A percentile compares a stretch with the other conserved stretches of the same genome.
phyloP scores from a whole-genome alignment of 2,797 vertebrate genomes.

The Chelonia mydas region DNA sequence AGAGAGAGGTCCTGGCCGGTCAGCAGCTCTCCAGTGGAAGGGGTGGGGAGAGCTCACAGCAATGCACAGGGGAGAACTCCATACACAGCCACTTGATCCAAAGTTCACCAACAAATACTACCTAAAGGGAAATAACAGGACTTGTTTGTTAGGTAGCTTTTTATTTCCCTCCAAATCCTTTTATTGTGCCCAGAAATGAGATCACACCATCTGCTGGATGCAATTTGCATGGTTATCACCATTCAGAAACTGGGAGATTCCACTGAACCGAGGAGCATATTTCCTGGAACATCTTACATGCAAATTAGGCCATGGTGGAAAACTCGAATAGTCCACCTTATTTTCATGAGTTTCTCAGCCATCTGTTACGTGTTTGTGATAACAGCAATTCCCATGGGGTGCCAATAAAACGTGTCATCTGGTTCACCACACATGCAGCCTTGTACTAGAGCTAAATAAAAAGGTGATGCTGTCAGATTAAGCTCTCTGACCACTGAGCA shows the following conservation, averaged over 20 bases:
- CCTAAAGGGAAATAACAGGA: neutral
- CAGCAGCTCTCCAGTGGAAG: neutral
- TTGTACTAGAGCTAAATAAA: neutral
- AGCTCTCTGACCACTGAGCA: neutral
- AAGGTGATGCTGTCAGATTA: neutral
- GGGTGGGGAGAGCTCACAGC: neutral
- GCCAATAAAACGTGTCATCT: neutral
- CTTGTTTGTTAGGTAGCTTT: neutral
- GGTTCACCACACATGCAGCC: neutral
- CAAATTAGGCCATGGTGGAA: neutral
- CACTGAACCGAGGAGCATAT: neutral
- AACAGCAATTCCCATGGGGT: neutral
- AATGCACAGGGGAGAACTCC: neutral
- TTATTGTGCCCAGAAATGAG: neutral
- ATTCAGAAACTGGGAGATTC: neutral
- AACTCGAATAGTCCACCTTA: neutral
- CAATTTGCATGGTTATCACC: neutral
- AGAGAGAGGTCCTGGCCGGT: neutral
- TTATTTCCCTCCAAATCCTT: neutral
- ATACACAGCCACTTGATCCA: neutral
- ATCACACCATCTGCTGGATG: neutral
- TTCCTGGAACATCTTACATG: neutral
- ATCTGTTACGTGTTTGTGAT: neutral
- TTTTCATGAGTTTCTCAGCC: neutral
- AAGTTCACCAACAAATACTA: neutral